Evolutionary conservation across 2,888 invertebrate genomes (phyloP), one percentile per base, ranked within the genome.

Genomic region (Mythimna loreyi): DNA sequence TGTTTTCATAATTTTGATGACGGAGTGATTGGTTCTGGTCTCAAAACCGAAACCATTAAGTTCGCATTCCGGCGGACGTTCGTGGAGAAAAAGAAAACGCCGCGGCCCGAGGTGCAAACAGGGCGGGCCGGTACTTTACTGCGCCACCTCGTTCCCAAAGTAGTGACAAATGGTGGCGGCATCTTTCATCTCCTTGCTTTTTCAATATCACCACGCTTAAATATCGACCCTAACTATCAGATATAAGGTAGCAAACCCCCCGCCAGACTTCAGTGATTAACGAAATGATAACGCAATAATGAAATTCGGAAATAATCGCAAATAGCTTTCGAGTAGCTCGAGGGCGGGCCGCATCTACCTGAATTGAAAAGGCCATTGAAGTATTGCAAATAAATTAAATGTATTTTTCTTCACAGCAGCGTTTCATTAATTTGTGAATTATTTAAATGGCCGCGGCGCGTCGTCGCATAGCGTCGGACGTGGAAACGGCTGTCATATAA

Each of bases 151-250:
- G 91, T 94, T 93, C 92, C 92, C 84, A 94, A 93, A 92, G 87
- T 93, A 92, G 94, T 95, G 94, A 95, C 95, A 95, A 95, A 95
- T 95, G 94, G 92, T 90, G 85, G 92, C 95, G 95, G 95, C 90
- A 89, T 91, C 93, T 96, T 95, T 95, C 92, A 95, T 95, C 94
- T 94, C 92, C 86, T 90, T 83, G 76, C 85, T 83, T 85, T 81
- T 79, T 80, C 69, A 65, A 55, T 49, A 70, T 72, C 65, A 40
- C 61, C 61, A 43, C 86, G 84, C 64, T 56, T 81, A 67, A 93
- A 90, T 84, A 80, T 85, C 74, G 72, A 88, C 91, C 80, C 77
- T 90, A 89, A 58, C 40, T 3, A 45, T 25, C 19, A 62, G 56
- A 23, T 4, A 36, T 87, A 90, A 80, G 86, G 86, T 75, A 56